Evolutionary conservation across 2,888 invertebrate genomes (phyloP), one percentile per base, ranked within the genome.

Genomic region (Eledone cirrhosa): DNA sequence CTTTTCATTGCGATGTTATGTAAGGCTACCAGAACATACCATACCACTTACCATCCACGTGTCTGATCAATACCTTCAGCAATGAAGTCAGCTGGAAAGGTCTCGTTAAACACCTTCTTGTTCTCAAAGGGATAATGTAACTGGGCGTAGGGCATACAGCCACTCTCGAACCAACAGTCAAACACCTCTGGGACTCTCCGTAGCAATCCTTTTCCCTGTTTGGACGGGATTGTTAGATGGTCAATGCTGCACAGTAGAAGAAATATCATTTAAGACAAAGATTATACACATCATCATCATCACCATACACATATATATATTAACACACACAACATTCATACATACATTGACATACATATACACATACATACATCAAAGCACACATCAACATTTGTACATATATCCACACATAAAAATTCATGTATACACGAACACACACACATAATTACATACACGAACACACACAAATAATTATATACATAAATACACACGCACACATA

Each of bases 111-210:
- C 47, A 89, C 88, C 88, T 95, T 95, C 84, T 93, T 93, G 87
- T 95, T 95, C 90, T 98, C 97, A 91, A 99, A 99, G 0, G 99
- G 99, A 90, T 96, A 99, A 91, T 91, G 91, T 1, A 83, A 85
- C 84, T 91, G 90, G 27, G 91, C 99, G 88, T 98, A 99, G 0
- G 99, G 99, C 99, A 99, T 99, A 29, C 97, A 97, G 7, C 99
- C 99, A 0, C 98, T 98, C 91, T 99, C 99, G 91, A 99, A 99
- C 99, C 99, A 99, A 90, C 99, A 99, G 91, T 99, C 99, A 91
- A 99, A 99, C 0, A 99, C 99, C 91, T 99, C 98, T 0, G 94
- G 89, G 7, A 99, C 94, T 78, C 99, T 93, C 82, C 93, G 94
- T 48, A 99, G 91, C 19, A 95, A 95, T 5, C 97, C 96, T 80